Evolutionary conservation across 1,140 invertebrate species (phyloP).

Genomic region (Papilio dardanus): DNA sequence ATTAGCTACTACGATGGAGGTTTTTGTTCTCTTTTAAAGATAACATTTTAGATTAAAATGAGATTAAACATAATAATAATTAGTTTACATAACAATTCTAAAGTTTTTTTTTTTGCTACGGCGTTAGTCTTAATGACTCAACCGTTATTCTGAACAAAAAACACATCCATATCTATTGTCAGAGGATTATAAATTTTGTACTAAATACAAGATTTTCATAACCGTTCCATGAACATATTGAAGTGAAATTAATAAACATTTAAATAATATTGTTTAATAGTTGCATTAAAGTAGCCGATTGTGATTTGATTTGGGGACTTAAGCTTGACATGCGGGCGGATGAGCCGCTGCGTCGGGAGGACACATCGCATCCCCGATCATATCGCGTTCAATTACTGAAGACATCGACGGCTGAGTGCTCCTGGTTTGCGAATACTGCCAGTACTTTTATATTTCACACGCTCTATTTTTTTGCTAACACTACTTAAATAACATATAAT

Average conservation of each 20-base stretch:
- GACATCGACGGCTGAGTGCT: conserved; percentile 14
- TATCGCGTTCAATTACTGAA: conserved; percentile 20
- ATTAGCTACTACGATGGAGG: background rate
- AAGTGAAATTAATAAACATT: too few relatives aligned
- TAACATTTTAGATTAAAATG: background rate
- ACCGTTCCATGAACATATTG: too few relatives aligned
- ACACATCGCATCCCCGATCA: conserved; percentile 7
- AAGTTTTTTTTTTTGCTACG: too few relatives aligned
- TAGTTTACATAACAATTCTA: too few relatives aligned
- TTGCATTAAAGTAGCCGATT: background rate
- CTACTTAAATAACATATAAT: background rate
- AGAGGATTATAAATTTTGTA: too few relatives aligned
- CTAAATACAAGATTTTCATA: too few relatives aligned
- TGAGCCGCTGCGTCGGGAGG: background rate
- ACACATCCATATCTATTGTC: too few relatives aligned
- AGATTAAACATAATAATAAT: background rate
- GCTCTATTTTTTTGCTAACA: too few relatives aligned
- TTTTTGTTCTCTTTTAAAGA: conserved; percentile 1
- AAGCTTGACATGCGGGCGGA: background rate
- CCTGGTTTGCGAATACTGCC: background rate
- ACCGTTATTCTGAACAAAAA: too few relatives aligned
- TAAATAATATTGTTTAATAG: too few relatives aligned
- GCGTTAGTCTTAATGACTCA: too few relatives aligned
- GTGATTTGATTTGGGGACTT: background rate
- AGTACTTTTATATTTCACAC: background rate